Conservation (phyloP, 2,888 invertebrate species). For the Agelastica alni region DNA sequence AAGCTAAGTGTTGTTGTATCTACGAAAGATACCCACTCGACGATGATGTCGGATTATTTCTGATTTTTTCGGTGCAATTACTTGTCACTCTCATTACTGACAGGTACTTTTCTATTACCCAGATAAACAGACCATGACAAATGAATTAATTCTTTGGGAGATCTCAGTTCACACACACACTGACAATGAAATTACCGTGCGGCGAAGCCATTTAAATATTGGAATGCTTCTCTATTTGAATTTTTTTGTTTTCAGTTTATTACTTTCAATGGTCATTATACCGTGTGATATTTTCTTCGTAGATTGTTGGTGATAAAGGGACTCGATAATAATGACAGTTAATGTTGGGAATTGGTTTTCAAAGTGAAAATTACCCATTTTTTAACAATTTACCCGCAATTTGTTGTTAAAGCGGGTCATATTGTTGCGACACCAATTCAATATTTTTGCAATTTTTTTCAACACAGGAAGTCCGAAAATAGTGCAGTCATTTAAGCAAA, state of each 20-base stretch:
- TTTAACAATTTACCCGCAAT: too few species aligned
- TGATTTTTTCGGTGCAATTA: not conserved
- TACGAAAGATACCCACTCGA: too few species aligned
- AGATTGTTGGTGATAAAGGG: conserved; percentile 9
- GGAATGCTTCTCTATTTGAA: conserved; percentile 14
- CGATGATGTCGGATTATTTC: too few species aligned
- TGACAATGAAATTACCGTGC: conserved; percentile 32
- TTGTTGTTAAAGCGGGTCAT: too few species aligned
- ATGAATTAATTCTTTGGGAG: conserved; percentile 34
- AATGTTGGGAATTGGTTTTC: not conserved
- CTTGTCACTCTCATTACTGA: conserved; percentile 14
- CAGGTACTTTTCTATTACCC: conserved; percentile 39
- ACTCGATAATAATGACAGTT: not conserved
- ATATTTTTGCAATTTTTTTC: too few species aligned
- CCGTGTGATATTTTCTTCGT: conserved; percentile 14
- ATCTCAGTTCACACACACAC: conserved; percentile 33
- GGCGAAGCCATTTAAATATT: conserved; percentile 20
- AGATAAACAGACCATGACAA: conserved; percentile 41
- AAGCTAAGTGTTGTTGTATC: too few species aligned
- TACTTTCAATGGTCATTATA: conserved; percentile 14
- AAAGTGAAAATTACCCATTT: too few species aligned
- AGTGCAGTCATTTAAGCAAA: too few species aligned
- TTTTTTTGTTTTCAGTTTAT: conserved; percentile 15
- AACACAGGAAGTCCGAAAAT: too few species aligned
- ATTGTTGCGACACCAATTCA: too few species aligned